Conservation (phyloP, 64 coral and sea anemone species). For the Pachyseris speciosa region DNA sequence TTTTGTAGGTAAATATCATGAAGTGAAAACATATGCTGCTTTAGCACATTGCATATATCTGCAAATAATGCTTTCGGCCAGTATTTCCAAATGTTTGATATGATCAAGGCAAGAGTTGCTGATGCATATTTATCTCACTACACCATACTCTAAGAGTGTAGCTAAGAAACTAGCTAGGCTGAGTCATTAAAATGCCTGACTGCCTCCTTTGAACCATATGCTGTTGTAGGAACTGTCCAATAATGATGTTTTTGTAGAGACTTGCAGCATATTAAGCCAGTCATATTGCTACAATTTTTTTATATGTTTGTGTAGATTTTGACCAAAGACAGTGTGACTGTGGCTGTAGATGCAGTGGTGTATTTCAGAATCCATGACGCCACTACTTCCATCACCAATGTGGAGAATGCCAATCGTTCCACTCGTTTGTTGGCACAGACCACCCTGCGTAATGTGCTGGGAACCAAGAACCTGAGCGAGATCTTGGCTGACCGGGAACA, state of each 20-base stretch:
- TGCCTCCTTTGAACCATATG: too few species aligned
- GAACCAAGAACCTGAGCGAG: conserved; percentile 49
- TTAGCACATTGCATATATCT: too few species aligned
- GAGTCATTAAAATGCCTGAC: too few species aligned
- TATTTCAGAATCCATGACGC: conserved; percentile 80
- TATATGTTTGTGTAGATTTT: conserved; percentile 72
- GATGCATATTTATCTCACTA: too few species aligned
- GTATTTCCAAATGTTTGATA: too few species aligned
- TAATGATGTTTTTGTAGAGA: background rate
- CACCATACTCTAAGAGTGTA: too few species aligned
- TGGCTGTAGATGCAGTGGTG: conserved; percentile 85
- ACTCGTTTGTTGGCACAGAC: conserved; percentile 77
- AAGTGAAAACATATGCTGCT: too few species aligned
- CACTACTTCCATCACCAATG: conserved; percentile 82
- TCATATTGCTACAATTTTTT: background rate
- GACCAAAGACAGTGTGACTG: conserved; percentile 90
- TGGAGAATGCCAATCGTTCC: conserved; percentile 59
- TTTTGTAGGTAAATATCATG: too few species aligned
- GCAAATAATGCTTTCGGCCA: too few species aligned
- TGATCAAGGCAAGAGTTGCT: too few species aligned
- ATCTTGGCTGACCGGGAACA: conserved; percentile 49
- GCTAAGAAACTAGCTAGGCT: too few species aligned
- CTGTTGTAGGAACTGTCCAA: background rate
- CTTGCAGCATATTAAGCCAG: background rate
- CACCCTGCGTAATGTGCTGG: conserved; percentile 73